Conservation (phyloP, 2,888 invertebrate species). For the Hemicrepidius hirtus region DNA sequence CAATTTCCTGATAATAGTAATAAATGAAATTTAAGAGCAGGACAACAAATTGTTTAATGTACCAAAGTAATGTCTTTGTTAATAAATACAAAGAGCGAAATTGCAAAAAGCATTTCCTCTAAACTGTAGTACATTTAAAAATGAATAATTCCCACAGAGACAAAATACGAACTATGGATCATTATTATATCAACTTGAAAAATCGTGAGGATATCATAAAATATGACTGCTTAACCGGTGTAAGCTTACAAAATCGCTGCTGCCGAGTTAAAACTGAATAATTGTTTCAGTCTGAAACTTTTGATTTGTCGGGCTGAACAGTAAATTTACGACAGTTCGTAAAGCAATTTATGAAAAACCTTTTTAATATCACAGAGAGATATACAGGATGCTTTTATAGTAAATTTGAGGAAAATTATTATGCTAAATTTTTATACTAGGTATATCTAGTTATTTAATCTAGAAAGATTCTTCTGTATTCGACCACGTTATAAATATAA, state of each 20-base stretch:
- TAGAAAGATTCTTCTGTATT: too few species aligned
- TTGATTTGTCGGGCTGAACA: conserved; percentile 37
- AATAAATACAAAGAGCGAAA: too few species aligned
- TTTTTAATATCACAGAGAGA: not conserved
- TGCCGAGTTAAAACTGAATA: conserved; percentile 48
- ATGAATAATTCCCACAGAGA: not conserved
- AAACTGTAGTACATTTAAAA: not conserved
- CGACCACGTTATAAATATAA: too few species aligned
- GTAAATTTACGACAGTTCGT: conserved; percentile 33
- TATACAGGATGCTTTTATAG: too few species aligned
- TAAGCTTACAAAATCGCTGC: conserved; percentile 49
- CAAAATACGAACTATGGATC: conserved; percentile 17
- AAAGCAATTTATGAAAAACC: conserved; percentile 15
- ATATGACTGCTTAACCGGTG: conserved; percentile 45
- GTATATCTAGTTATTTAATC: too few species aligned
- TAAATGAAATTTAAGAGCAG: too few species aligned
- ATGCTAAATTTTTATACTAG: too few species aligned
- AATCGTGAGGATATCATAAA: conserved; percentile 44
- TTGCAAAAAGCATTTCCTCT: too few species aligned
- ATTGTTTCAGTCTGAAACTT: conserved; percentile 45
- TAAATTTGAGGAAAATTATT: too few species aligned
- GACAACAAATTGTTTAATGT: too few species aligned
- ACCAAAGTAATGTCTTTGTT: too few species aligned
- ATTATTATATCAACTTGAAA: conserved; percentile 39
- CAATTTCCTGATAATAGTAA: too few species aligned